phyloP scores from a whole-genome alignment of 2,113 vertebrate species.

The Cyprinus carpio region DNA sequence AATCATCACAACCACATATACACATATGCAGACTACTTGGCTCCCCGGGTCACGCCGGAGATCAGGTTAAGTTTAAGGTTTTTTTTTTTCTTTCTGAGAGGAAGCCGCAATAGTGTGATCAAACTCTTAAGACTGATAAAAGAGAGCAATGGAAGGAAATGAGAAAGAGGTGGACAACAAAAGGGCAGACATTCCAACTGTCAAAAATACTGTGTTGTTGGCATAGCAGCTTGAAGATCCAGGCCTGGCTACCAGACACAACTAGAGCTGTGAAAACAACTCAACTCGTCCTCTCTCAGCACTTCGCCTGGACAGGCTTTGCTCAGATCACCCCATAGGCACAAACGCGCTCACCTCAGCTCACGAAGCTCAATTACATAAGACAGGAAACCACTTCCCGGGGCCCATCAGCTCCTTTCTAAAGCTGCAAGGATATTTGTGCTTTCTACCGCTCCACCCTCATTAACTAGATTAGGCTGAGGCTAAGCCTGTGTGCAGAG shows the following conservation, averaged over 20 bases:
- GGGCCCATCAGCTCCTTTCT: neutral
- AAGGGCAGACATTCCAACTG: constrained; percentile 46
- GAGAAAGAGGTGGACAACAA: neutral
- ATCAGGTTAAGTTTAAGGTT: neutral
- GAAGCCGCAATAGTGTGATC: neutral
- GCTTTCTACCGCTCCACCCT: constrained; percentile 1
- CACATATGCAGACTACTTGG: constrained; percentile 16
- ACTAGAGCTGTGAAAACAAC: constrained; percentile 33
- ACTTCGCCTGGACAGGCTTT: neutral
- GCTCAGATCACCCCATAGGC: neutral
- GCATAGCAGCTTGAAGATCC: constrained; percentile 17
- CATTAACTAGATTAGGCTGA: constrained; percentile 20
- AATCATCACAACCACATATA: constrained; percentile 37
- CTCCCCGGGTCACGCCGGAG: constrained; percentile 19
- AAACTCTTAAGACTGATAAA: neutral
- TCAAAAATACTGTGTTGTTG: neutral
- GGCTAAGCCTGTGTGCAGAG: constrained; percentile 8
- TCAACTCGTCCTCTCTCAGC: neutral
- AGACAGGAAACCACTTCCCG: constrained; percentile 10
- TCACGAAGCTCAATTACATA: constrained; percentile 22
- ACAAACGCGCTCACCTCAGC: neutral
- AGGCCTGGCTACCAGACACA: constrained; percentile 18
- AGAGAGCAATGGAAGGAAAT: neutral
- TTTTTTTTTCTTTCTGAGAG: neutral
- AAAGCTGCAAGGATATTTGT: constrained; percentile 20